Evolutionary conservation across 2,797 vertebrate species (phyloP), one percentile per base, ranked within the genome.

Genomic region (Hyperoplus lanceolatus): DNA sequence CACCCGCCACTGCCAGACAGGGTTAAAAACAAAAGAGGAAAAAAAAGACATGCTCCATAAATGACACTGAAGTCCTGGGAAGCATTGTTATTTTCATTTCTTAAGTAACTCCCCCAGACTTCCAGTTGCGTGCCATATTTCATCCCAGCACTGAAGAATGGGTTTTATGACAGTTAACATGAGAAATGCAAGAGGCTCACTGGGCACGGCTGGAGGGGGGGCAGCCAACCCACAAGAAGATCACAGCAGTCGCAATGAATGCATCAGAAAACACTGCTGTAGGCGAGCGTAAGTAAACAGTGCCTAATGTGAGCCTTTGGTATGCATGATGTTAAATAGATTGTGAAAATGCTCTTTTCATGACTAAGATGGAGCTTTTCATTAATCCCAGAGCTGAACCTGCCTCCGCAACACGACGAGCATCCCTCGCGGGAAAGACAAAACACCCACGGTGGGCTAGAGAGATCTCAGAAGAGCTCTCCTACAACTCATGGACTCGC

Each of bases 281-380:
- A 84, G 92, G 93, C 91, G 76, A 92, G 81, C 89, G 90, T 77
- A 92, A 94, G 93, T 94, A 93, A 93, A 90, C 85, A 82, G 81
- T 15, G 72, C 82, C 86, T 92, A 92, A 94, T 93, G 92, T 84
- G 82, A 90, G 91, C 89, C 91, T 84, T 91, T 91, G 90, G 86
- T 94, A 91, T 89, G 92, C 84, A 89, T 85, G 84, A 90, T 92
- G 93, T 91, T 94, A 94, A 94, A 93, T 93, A 95, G 90, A 93
- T 93, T 93, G 92, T 93, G 89, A 93, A 94, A 94, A 92, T 89
- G 87, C 89, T 91, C 89, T 88, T 93, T 94, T 94, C 92, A 91
- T 92, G 92, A 94, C 90, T 89, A 94, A 94, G 94, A 95, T 90
- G 92, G 87, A 93, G 93, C 93, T 94, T 94, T 95, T 95, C 93